Conservation (phyloP, 2,797 vertebrate species). For the Acrocephalus scirpaceus region DNA sequence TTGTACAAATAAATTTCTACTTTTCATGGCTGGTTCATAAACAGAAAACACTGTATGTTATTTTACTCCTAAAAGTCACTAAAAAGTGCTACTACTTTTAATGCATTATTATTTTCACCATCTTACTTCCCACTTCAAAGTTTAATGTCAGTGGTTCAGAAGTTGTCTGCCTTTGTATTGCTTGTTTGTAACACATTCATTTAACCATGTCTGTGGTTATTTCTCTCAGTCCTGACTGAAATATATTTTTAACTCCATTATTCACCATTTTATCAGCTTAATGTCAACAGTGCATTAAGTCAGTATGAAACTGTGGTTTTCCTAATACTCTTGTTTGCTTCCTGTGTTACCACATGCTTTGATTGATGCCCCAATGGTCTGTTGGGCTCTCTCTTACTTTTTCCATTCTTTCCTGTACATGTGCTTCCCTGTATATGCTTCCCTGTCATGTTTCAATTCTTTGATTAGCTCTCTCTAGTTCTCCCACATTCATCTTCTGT, state of each 20-base stretch:
- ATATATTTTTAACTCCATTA: neutral
- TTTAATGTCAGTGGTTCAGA: neutral
- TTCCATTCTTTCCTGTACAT: neutral
- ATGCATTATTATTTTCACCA: neutral
- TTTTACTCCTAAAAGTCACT: neutral
- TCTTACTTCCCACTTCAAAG: neutral
- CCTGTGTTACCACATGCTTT: neutral
- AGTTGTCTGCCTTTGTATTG: neutral
- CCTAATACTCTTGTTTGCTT: neutral
- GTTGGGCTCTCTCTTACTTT: neutral
- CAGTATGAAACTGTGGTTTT: neutral
- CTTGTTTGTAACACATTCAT: neutral
- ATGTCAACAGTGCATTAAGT: neutral
- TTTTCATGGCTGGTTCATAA: neutral
- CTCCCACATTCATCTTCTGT: neutral
- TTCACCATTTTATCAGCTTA: neutral
- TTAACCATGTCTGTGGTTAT: neutral
- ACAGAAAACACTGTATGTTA: neutral
- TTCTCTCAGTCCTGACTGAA: neutral
- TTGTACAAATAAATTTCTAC: neutral
- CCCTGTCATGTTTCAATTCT: neutral
- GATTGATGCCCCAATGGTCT: neutral
- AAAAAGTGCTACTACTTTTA: neutral
- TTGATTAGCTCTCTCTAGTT: neutral
- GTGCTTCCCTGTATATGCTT: neutral